Conservation (phyloP, 2,113 vertebrate genomes). For the Mus musculus region GRCm39 chr15:80675001-80675500, state of each 20-base stretch:
- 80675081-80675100: too few species aligned
- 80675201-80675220: constrained; percentile 19
- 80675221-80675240: neutral
- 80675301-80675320: neutral
- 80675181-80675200: constrained; percentile 37
- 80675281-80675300: neutral
- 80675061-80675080: too few species aligned
- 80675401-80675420: neutral
- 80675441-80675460: neutral
- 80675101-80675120: too few species aligned
- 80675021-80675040: too few species aligned
- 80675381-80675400: neutral
- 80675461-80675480: neutral
- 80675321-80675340: neutral
- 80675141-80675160: too few species aligned
- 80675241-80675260: too few species aligned
- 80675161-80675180: neutral
- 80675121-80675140: too few species aligned
- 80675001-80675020: too few species aligned
- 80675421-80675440: constrained; percentile 2
- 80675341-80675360: constrained; percentile 11
- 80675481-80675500: too few species aligned
- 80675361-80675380: neutral
- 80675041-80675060: too few species aligned
- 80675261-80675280: neutral